Percentiles rank a stretch among this genome's conserved stretches.
Evolutionary conservation across 2,797 vertebrate genomes (phyloP).

Genomic region (Chaunax sp.): DNA sequence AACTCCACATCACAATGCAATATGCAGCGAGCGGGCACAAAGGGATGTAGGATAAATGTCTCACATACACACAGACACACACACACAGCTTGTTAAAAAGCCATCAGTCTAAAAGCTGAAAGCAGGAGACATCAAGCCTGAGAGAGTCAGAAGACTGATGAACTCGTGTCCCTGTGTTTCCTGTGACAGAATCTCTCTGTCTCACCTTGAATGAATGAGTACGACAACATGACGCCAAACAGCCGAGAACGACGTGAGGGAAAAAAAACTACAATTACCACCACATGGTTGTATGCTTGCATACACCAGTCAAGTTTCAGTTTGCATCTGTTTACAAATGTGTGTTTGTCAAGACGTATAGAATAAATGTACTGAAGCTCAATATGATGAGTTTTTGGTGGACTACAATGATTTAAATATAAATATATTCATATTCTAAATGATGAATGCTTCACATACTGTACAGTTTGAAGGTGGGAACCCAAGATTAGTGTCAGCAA

Average conservation of each 20-base stretch:
- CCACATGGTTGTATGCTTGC: too few relatives aligned
- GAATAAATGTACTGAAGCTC: too few relatives aligned
- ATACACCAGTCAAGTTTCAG: too few relatives aligned
- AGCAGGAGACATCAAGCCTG: conserved; percentile 24
- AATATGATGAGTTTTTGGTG: too few relatives aligned
- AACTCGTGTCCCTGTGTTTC: conserved; percentile 31
- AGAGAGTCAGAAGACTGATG: conserved; percentile 29
- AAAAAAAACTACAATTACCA: not conserved
- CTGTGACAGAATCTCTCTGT: conserved; percentile 6
- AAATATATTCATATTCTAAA: too few relatives aligned
- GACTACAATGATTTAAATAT: too few relatives aligned
- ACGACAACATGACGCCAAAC: conserved; percentile 13
- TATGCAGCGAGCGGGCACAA: not conserved
- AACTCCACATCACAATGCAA: not conserved
- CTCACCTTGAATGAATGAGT: not conserved
- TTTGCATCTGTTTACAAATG: too few relatives aligned
- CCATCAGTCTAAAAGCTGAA: conserved; percentile 31
- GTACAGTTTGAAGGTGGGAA: too few relatives aligned
- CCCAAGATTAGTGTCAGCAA: too few relatives aligned
- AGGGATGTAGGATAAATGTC: not conserved
- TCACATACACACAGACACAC: conserved; percentile 17
- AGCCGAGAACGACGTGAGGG: not conserved
- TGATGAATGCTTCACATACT: too few relatives aligned
- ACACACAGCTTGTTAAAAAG: conserved; percentile 32
- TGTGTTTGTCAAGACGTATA: too few relatives aligned